These are phyloP conservation scores for Etia nguti DNA, from an alignment of 2,113 vertebrate species.

Conservation along the genomic window DNA sequence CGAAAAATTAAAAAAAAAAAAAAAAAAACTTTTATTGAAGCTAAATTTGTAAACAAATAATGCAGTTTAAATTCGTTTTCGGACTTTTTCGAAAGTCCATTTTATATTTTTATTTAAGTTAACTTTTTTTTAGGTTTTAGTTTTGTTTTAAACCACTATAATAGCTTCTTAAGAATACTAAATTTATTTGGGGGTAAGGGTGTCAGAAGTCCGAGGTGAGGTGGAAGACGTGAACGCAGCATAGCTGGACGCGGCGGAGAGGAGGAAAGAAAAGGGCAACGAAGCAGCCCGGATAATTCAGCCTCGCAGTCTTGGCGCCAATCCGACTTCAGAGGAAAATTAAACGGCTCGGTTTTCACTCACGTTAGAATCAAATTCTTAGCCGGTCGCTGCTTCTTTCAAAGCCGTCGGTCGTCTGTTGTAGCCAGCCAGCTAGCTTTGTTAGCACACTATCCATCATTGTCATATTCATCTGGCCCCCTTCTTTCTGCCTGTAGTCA, in stretches of 20 bases:
- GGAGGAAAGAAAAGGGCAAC: constrained; percentile 32
- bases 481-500: constrained; percentile 12
- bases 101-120: not conserved
- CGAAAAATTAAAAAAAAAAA: too few species aligned
- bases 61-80: not conserved
- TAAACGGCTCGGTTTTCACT: not conserved
- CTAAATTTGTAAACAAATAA: not conserved
- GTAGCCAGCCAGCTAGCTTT: constrained; percentile 11
- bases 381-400: not conserved
- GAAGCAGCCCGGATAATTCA: constrained; percentile 40
- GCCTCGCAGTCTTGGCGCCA: constrained; percentile 56
- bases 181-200: not conserved
- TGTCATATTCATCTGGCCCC: constrained; percentile 52
- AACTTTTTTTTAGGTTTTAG: not conserved
- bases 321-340: constrained; percentile 16
- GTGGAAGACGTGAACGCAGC: constrained; percentile 41
- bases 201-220: not conserved
- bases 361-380: not conserved
- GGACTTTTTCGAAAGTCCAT: too few species aligned
- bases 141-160: not conserved
- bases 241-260: constrained; percentile 10
- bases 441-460: constrained; percentile 44
- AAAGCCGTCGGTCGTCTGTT: not conserved
- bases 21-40: not conserved
- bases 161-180: not conserved